Conservation (phyloP, 2,888 invertebrate species). For the Torymus texanus region DNA sequence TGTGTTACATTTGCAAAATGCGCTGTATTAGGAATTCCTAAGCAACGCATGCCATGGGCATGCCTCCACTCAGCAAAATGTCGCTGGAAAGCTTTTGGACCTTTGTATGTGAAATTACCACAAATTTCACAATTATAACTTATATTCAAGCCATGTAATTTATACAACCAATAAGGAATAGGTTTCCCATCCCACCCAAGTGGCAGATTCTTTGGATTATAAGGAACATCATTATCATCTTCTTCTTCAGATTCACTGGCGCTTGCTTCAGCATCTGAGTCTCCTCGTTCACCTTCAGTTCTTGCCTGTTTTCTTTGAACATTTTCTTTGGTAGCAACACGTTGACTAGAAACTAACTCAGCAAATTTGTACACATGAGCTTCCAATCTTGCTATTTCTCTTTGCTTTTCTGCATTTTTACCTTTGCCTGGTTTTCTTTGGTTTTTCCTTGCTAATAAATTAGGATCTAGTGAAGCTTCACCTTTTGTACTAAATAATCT, state of each 20-base stretch:
- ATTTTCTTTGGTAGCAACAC: constrained; percentile 96
- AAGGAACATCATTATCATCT: constrained; percentile 95
- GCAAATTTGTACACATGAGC: constrained; percentile 92
- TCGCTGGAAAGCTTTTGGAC: constrained; percentile 99
- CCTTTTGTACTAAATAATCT: constrained; percentile 97
- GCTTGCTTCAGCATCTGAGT: constrained; percentile 92
- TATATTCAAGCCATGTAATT: constrained; percentile 98
- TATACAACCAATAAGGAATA: constrained; percentile 98
- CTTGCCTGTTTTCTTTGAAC: constrained; percentile 98
- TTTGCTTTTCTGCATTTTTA: constrained; percentile 83
- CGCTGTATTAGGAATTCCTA: constrained; percentile 99
- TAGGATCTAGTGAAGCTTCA: constrained; percentile 92
- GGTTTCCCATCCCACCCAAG: constrained; percentile 99
- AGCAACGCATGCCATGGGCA: constrained; percentile 96
- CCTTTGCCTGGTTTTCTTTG: constrained; percentile 81
- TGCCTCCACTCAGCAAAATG: constrained; percentile 97
- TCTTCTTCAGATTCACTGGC: constrained; percentile 89
- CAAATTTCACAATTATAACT: constrained; percentile 99
- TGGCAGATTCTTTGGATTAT: constrained; percentile 99
- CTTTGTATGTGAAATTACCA: constrained; percentile 98
- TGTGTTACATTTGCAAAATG: constrained; percentile 99
- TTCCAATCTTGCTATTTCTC: constrained; percentile 91
- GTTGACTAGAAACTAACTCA: constrained; percentile 88
- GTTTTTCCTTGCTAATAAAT: constrained; percentile 92
- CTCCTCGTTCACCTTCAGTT: constrained; percentile 93